Evolutionary conservation across 1,140 invertebrate species (phyloP).

Genomic region (Bombus superbus): DNA sequence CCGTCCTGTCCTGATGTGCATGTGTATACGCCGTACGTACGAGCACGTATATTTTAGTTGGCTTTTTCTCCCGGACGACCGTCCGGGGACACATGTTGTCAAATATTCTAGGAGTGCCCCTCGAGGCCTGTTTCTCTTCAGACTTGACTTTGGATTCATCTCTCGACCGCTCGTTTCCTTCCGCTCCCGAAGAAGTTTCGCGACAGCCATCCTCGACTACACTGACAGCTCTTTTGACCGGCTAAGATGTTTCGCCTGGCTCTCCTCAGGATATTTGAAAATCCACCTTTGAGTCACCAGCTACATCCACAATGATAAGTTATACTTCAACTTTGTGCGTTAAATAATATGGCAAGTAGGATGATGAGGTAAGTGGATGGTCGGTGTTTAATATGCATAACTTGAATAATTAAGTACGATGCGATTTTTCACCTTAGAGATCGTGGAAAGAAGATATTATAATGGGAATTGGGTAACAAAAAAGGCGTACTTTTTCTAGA

Average conservation of each 20-base stretch:
- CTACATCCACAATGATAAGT: background rate
- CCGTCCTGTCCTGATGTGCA: background rate
- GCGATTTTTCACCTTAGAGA: background rate
- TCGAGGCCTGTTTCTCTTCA: constrained; percentile 63
- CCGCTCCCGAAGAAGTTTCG: constrained; percentile 51
- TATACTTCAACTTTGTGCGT: background rate
- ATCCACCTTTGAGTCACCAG: background rate
- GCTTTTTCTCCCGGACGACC: constrained; percentile 52
- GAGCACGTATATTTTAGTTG: constrained; percentile 39
- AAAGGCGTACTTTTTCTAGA: background rate
- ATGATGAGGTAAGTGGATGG: background rate
- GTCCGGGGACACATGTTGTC: constrained; percentile 69
- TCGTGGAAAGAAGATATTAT: background rate
- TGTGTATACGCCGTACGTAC: constrained; percentile 1
- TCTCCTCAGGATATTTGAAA: constrained; percentile 33
- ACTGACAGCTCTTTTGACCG: constrained; percentile 40
- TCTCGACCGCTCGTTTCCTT: constrained; percentile 55
- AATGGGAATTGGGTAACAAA: background rate
- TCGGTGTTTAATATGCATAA: background rate
- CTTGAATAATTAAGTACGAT: background rate
- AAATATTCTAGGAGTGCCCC: constrained; percentile 63
- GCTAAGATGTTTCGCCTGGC: constrained; percentile 2
- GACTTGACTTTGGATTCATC: constrained; percentile 64
- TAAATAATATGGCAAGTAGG: background rate
- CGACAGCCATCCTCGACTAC: constrained; percentile 33